Base-by-base conservation (phyloP, 2,888 invertebrate species). In the Orthosia cruda region DNA sequence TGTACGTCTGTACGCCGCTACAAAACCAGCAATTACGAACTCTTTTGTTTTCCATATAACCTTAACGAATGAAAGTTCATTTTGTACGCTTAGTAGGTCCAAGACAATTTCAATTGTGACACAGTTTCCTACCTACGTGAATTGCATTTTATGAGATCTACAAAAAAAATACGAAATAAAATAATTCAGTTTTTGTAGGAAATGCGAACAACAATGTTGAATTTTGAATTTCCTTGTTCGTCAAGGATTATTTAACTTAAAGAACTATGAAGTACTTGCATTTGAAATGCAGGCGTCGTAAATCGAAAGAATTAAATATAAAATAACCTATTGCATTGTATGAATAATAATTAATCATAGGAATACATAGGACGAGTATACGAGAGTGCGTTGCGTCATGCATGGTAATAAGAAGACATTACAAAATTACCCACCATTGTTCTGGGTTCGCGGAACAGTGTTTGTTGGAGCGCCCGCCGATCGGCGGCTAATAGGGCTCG, bases 401-500 rank as follows among this genome's bases (percentile, higher is more conserved):
- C 93, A 94, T 95, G 92, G 93, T 95, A 95, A 96, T 95, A 94
- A 94, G 94, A 94, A 94, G 93, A 90, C 93, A 96, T 96, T 96
- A 96, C 95, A 96, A 96, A 95, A 96, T 94, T 94, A 95, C 94
- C 92, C 93, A 92, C 95, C 92, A 96, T 96, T 96, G 96, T 96
- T 95, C 94, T 94, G 92, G 83, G 92, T 96, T 96, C 95, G 94
- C 93, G 92, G 96, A 96, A 96, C 94, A 91, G 87, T 87, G 89
- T 90, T 93, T 92, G 91, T 92, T 91, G 90, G 87, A 89, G 90
- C 90, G 90, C 91, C 90, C 88, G 87, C 86, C 91, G 90, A 93
- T 95, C 92, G 90, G 92, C 89, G 91, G 91, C 89, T 93, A 94
- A 94, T 95, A 93, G 91, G 88, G 87, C 91, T 92, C 90, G 90